phyloP scores from a whole-genome alignment of 2,797 vertebrate genomes.

The Anomalospiza imberbis region DNA sequence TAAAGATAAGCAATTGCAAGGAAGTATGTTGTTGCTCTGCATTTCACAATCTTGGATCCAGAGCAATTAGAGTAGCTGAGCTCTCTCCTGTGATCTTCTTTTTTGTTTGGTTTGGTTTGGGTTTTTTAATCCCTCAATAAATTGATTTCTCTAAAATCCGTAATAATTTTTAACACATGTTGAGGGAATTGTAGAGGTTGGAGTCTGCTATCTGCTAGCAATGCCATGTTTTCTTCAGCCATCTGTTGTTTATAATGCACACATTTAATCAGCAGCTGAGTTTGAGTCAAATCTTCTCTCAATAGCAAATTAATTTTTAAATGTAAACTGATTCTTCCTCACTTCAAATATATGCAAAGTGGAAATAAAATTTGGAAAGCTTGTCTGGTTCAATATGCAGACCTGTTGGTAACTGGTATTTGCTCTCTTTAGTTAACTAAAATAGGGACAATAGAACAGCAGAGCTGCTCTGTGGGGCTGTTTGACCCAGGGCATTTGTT shows the following conservation, averaged over 20 bases:
- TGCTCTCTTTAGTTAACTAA: background rate
- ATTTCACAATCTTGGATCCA: background rate
- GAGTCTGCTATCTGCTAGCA: background rate
- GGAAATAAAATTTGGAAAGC: background rate
- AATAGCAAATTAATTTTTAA: background rate
- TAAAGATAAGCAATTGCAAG: background rate
- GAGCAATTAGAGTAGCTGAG: background rate
- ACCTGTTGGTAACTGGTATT: background rate
- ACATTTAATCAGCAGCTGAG: background rate
- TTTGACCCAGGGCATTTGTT: background rate
- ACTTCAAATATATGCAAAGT: background rate
- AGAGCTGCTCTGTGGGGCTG: background rate
- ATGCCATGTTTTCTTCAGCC: background rate
- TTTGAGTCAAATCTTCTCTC: background rate
- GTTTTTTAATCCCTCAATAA: background rate
- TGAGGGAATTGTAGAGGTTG: background rate
- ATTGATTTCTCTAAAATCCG: background rate
- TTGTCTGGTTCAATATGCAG: background rate
- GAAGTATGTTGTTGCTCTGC: background rate
- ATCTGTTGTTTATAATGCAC: background rate
- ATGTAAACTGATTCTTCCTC: background rate
- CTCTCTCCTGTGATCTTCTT: background rate
- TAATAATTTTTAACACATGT: background rate
- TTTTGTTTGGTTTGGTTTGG: background rate
- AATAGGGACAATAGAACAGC: background rate